Percentiles rank a stretch among this genome's conserved stretches.
Evolutionary conservation across 1,140 invertebrate genomes (phyloP).

Genomic region (Zaprionus ghesquierei): DNA sequence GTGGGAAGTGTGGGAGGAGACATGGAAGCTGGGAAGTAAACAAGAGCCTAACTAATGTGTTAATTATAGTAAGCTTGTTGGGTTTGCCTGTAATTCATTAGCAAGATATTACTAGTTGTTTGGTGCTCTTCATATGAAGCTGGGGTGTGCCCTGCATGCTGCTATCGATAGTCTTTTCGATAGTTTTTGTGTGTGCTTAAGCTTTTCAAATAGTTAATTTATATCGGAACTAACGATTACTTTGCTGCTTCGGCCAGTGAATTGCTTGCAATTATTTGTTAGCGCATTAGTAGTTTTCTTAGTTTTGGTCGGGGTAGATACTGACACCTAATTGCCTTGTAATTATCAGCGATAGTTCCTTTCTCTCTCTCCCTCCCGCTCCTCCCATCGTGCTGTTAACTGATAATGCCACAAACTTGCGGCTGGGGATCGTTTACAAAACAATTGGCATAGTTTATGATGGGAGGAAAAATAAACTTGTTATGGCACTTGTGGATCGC

Average conservation of each 20-base stretch:
- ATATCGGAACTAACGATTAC: background rate
- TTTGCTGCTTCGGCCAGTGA: background rate
- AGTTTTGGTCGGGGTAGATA: background rate
- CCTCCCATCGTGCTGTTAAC: background rate
- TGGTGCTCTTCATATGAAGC: background rate
- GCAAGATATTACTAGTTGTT: background rate
- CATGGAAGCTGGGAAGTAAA: conserved; percentile 2
- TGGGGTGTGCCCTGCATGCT: background rate
- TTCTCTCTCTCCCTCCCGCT: background rate
- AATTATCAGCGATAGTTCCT: background rate
- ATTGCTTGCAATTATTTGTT: background rate
- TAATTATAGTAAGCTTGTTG: conserved; percentile 28
- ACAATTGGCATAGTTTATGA: conserved; percentile 5
- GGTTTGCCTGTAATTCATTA: conserved; percentile 14
- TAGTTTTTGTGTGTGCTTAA: background rate
- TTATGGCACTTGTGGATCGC: background rate
- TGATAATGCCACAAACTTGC: conserved; percentile 6
- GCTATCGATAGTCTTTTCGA: background rate
- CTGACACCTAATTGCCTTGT: background rate
- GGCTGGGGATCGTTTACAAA: background rate
- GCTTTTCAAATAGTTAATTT: background rate
- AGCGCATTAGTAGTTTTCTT: background rate
- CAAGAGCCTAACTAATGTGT: conserved; percentile 33
- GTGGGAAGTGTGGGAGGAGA: background rate
- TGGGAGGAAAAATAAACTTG: background rate